These are phyloP conservation scores for Drosophila gunungcola DNA, from an alignment of 1,140 invertebrate genomes.

Conservation along the genomic window DNA sequence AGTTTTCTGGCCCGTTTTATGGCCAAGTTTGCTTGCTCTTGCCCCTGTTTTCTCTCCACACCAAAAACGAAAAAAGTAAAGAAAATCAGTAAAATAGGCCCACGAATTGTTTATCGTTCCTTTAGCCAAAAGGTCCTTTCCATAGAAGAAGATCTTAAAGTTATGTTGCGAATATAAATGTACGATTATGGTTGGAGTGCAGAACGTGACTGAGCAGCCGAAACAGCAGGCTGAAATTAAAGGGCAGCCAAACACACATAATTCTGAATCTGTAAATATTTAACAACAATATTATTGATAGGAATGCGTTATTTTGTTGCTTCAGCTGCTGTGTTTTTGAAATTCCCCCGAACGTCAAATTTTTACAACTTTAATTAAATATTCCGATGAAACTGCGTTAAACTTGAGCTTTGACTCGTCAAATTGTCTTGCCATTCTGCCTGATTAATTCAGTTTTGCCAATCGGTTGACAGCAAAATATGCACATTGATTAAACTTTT, in stretches of 20 bases:
- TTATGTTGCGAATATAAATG: slow-evolving; percentile 49
- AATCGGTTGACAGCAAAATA: slow-evolving; percentile 34
- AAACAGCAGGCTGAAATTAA: slow-evolving; percentile 14
- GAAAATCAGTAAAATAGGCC: slow-evolving; percentile 32
- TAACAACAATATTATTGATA: slow-evolving; percentile 5
- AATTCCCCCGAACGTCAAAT: too few relatives aligned
- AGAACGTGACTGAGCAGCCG: slow-evolving; percentile 23
- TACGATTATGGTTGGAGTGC: slow-evolving; percentile 30
- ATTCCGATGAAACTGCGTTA: slow-evolving; percentile 6
- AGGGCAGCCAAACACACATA: background rate
- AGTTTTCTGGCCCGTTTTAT: slow-evolving; percentile 57
- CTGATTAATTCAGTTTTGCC: slow-evolving; percentile 48
- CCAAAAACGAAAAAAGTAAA: background rate
- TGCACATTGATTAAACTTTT: slow-evolving; percentile 57
- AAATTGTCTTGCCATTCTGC: slow-evolving; percentile 18
- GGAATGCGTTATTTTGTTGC: background rate
- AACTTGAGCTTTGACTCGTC: slow-evolving; percentile 8
- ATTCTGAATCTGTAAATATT: slow-evolving; percentile 9
- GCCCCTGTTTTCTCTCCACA: background rate
- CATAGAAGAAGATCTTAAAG: slow-evolving; percentile 27
- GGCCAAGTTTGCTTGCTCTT: slow-evolving; percentile 39
- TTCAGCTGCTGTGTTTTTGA: background rate
- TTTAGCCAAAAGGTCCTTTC: background rate
- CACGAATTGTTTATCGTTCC: slow-evolving; percentile 13
- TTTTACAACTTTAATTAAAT: slow-evolving; percentile 18